Percentiles rank a stretch among this genome's conserved stretches.
These are phyloP conservation scores for Tenthredo livida DNA, from an alignment of 2,888 invertebrate species.

Conservation along the genomic window DNA sequence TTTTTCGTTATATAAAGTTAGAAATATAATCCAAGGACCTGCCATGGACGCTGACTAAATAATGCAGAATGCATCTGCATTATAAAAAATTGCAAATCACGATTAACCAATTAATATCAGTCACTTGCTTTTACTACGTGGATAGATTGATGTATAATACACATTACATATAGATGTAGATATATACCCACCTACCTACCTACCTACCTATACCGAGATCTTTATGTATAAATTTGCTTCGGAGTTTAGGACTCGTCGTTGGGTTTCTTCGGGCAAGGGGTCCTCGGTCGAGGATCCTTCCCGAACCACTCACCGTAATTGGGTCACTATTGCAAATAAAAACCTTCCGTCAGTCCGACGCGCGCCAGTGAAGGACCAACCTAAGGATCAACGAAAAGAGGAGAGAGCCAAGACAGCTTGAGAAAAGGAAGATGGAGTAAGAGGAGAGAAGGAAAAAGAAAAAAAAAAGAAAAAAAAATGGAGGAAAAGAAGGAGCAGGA, in stretches of 20 bases:
- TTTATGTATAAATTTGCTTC: slow-evolving; percentile 33
- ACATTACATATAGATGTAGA: no score
- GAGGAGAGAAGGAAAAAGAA: no score
- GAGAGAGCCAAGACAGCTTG: neutral
- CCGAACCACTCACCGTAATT: slow-evolving; percentile 49
- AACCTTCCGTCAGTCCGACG: slow-evolving; percentile 50
- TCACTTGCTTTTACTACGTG: neutral
- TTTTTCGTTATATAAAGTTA: neutral
- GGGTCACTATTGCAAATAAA: slow-evolving; percentile 52
- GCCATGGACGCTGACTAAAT: neutral
- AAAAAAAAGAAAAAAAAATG: no score
- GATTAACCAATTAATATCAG: neutral
- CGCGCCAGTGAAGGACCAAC: slow-evolving; percentile 30
- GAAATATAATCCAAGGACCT: neutral
- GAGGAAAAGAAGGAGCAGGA: neutral
- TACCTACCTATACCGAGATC: neutral
- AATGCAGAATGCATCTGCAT: neutral
- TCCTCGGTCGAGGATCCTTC: slow-evolving; percentile 12
- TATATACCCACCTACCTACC: no score
- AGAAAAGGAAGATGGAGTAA: neutral
- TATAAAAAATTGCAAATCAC: neutral
- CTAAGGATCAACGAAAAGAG: slow-evolving; percentile 21
- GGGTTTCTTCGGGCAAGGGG: neutral
- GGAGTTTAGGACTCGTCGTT: slow-evolving; percentile 8
- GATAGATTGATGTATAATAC: neutral